phyloP scores from a whole-genome alignment of 2,113 vertebrate species.

The Muntiacus muntjak region DNA sequence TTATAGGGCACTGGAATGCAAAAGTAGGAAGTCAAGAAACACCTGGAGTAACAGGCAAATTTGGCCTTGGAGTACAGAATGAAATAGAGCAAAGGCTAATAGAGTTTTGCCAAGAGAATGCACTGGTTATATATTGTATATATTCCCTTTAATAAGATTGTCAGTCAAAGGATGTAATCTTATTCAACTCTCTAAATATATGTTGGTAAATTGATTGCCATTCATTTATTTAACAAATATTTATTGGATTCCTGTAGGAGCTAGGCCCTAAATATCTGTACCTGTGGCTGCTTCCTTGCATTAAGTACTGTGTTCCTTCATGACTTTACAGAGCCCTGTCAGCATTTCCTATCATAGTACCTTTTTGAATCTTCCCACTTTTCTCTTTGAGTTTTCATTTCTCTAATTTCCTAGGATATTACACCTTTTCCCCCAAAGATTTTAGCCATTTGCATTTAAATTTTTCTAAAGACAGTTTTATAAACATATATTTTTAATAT shows the following conservation, averaged over 20 bases:
- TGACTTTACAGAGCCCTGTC: neutral
- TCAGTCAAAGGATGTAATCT: neutral
- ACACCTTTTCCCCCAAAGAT: neutral
- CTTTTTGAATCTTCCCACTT: neutral
- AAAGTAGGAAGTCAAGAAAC: too few relatives aligned
- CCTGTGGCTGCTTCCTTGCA: neutral
- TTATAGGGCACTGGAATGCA: too few relatives aligned
- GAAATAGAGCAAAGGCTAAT: too few relatives aligned
- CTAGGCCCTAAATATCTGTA: neutral
- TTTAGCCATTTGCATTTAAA: neutral
- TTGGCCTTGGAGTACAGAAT: too few relatives aligned
- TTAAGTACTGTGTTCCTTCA: neutral
- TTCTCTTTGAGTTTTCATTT: neutral
- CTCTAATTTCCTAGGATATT: neutral
- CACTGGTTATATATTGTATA: neutral
- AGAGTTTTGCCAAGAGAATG: too few relatives aligned
- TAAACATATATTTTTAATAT: neutral
- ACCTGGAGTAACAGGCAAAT: too few relatives aligned
- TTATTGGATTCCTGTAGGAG: neutral
- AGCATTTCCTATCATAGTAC: neutral
- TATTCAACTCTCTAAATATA: neutral
- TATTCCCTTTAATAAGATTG: neutral
- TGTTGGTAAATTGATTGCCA: neutral
- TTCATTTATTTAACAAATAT: neutral
- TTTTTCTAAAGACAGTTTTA: neutral